Conservation (phyloP, 2,113 vertebrate genomes). For the Lagopus muta region DNA sequence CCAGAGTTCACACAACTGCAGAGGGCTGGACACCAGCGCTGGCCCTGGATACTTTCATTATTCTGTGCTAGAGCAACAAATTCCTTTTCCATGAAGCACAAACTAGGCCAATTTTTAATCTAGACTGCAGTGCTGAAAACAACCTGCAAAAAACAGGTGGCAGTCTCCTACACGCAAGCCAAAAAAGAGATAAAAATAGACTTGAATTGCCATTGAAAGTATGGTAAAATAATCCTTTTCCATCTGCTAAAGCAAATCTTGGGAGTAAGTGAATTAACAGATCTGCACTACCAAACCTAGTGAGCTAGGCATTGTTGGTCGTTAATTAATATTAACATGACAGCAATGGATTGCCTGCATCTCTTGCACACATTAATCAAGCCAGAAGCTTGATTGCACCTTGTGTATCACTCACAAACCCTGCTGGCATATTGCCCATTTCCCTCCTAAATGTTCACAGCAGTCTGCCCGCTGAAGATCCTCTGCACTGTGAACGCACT, state of each 20-base stretch:
- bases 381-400: not conserved
- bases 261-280: slow-evolving; percentile 75
- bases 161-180: slow-evolving; percentile 67
- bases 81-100: slow-evolving; percentile 57
- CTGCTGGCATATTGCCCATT: not conserved
- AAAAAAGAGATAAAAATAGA: slow-evolving; percentile 81
- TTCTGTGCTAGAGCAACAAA: slow-evolving; percentile 37
- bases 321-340: slow-evolving; percentile 67
- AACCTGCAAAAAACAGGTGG: slow-evolving; percentile 83
- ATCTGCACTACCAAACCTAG: slow-evolving; percentile 13
- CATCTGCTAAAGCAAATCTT: slow-evolving; percentile 73
- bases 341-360: slow-evolving; percentile 22
- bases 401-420: slow-evolving; percentile 3
- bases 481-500: not conserved
- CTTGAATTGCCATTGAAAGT: slow-evolving; percentile 70
- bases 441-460: slow-evolving; percentile 37
- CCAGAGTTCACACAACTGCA: not conserved
- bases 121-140: slow-evolving; percentile 62
- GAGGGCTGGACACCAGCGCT: not conserved
- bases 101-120: slow-evolving; percentile 32
- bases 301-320: slow-evolving; percentile 31
- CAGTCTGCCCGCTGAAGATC: not conserved
- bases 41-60: slow-evolving; percentile 1
- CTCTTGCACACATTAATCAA: slow-evolving; percentile 55
- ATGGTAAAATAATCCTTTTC: slow-evolving; percentile 77